phyloP scores from a whole-genome alignment of 2,113 vertebrate species.

The Cephalopholis sonnerati region DNA sequence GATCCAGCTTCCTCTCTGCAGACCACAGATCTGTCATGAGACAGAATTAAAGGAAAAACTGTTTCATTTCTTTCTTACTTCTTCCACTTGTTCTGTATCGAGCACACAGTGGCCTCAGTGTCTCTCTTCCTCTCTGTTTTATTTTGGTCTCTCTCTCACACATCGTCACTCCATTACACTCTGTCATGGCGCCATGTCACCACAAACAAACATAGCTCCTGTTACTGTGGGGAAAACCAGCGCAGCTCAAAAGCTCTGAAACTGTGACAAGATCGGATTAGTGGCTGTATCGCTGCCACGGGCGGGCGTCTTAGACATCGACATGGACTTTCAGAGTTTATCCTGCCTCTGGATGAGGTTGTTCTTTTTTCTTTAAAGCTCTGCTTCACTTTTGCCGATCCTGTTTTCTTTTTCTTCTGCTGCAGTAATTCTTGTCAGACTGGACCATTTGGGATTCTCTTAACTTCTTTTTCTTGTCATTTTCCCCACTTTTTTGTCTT shows the following conservation, averaged over 20 bases:
- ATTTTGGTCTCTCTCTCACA: slow-evolving; percentile 46
- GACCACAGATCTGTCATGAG: neutral
- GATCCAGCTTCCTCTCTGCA: too few species aligned
- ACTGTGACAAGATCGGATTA: slow-evolving; percentile 57
- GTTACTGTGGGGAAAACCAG: slow-evolving; percentile 59
- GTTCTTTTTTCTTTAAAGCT: slow-evolving; percentile 3
- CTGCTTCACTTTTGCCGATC: accelerated
- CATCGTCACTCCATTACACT: slow-evolving; percentile 51
- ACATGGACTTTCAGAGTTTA: slow-evolving; percentile 25
- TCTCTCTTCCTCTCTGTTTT: slow-evolving; percentile 42
- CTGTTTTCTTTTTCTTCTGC: neutral
- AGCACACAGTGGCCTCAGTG: slow-evolving; percentile 22
- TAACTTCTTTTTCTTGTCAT: neutral
- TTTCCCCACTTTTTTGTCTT: neutral
- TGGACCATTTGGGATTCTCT: neutral
- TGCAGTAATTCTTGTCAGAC: neutral
- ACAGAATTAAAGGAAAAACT: slow-evolving; percentile 1
- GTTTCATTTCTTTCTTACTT: slow-evolving; percentile 13
- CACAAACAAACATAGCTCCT: slow-evolving; percentile 72
- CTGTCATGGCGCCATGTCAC: slow-evolving; percentile 58
- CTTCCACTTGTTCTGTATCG: slow-evolving; percentile 12
- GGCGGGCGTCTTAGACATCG: slow-evolving; percentile 5
- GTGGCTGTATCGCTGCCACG: slow-evolving; percentile 25
- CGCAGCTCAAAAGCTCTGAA: slow-evolving; percentile 23
- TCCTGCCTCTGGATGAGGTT: neutral